phyloP scores from a whole-genome alignment of 2,113 vertebrate species.

The Ochotona princeps region DNA sequence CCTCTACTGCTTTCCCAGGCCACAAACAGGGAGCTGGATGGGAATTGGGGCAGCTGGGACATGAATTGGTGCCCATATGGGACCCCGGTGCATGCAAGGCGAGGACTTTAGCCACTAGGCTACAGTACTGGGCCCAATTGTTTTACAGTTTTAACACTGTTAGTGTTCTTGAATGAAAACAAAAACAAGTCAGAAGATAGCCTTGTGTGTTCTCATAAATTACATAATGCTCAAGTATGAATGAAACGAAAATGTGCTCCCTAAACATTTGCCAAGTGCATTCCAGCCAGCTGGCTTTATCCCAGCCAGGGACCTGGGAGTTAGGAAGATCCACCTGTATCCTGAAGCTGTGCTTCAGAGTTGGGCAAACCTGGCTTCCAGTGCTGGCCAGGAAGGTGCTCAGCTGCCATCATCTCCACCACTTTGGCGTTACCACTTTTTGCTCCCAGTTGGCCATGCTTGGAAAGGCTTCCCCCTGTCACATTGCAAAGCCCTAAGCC shows the following conservation, averaged over 20 bases:
- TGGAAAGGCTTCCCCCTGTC: neutral
- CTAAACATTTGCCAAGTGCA: neutral
- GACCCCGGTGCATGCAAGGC: too few relatives aligned
- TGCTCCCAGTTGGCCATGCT: neutral
- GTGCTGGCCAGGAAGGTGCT: neutral
- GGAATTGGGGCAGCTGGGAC: too few relatives aligned
- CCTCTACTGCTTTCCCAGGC: too few relatives aligned
- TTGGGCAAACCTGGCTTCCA: neutral
- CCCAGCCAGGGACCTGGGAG: neutral
- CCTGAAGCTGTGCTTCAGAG: neutral
- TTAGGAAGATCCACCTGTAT: neutral
- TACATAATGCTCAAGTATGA: neutral
- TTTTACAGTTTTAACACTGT: neutral
- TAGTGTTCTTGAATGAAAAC: constrained; percentile 5
- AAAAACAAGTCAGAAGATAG: constrained; percentile 1
- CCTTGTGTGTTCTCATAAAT: neutral
- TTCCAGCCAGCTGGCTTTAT: neutral
- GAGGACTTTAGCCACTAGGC: too few relatives aligned
- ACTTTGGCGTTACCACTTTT: neutral
- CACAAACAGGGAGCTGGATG: too few relatives aligned
- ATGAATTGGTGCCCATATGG: too few relatives aligned
- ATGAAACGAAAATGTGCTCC: neutral
- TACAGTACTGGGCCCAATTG: too few relatives aligned
- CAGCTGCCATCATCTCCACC: neutral
- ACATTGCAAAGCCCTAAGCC: neutral